A percentile compares a stretch with the other conserved stretches of the same genome.
These are phyloP conservation scores for Lutjanus erythropterus DNA, from an alignment of 2,113 vertebrate genomes.

Conservation along the genomic window DNA sequence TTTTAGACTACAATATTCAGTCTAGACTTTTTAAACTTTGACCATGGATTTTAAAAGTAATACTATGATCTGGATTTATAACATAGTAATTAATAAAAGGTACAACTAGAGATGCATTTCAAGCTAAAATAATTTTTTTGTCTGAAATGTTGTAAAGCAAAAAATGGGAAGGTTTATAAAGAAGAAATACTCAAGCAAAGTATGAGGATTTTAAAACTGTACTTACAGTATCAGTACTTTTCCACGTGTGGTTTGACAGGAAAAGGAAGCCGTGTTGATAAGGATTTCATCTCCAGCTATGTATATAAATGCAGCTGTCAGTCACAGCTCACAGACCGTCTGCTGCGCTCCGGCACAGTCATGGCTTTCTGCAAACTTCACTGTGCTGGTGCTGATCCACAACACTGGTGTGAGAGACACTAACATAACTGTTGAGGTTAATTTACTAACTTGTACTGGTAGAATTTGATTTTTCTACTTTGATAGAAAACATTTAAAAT, in stretches of 20 bases:
- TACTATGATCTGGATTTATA: neutral
- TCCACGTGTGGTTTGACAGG: neutral
- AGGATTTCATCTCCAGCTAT: neutral
- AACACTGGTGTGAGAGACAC: slow-evolving; percentile 32
- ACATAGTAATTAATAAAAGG: neutral
- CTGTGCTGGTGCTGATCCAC: slow-evolving; percentile 40
- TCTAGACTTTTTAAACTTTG: neutral
- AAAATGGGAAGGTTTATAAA: neutral
- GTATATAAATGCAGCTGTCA: slow-evolving; percentile 37
- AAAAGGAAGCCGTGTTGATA: slow-evolving; percentile 23
- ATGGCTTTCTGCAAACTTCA: slow-evolving; percentile 41
- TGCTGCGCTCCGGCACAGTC: neutral
- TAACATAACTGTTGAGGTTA: neutral
- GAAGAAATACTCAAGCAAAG: neutral
- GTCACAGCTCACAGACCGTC: neutral
- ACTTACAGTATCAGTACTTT: neutral
- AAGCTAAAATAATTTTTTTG: neutral
- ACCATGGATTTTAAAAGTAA: neutral
- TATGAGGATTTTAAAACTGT: neutral
- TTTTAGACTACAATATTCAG: neutral
- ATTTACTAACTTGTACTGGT: neutral
- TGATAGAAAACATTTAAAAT: neutral
- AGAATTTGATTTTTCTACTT: neutral
- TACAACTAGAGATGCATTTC: neutral
- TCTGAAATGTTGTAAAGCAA: neutral